Base-by-base conservation (phyloP, 2,888 invertebrate species). In the Neocrepidodera transversa region DNA sequence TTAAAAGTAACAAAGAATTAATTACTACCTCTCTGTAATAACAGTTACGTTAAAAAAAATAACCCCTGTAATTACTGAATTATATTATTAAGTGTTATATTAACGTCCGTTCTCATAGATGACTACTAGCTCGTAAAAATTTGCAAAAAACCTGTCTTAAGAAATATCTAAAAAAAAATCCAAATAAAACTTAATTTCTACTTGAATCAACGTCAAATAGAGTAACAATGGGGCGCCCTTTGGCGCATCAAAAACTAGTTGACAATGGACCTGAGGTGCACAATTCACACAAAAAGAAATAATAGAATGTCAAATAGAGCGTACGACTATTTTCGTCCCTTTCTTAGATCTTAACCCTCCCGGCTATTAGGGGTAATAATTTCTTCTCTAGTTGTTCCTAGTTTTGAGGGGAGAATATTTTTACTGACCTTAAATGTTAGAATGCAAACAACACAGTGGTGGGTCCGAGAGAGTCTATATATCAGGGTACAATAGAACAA, bases 261-360 rank as follows among this genome's bases (percentile, higher is more conserved):
- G 63, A 66, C 66, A 70, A 68, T 65, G 43, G 63, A 60, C 49
- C 56, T 47, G 55, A 62, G 67, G 64, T 63, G 67, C 65, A 64
- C 68, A 66, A 67, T 65, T 66, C 67, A 64, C 63, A 71, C 69
- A 71, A 70, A 61, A 63, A 63, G 59, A 53, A 65, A 71, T 68
- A 71, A 71, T 69, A 65, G 69, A 68, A 71, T 60, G 68, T 69
- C 71, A 71, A 71, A 71, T 71, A 68, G 69, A 67, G 71, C 69
- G 66, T 69, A 69, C 68, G 71, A 67, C 68, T 61, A 55, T 64
- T 66, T 68, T 64, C 59, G 67, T 67, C 68, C 60, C 56, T 51
- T n/a, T 47, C 58, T 55, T 52, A 54, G 48, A 53, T 56, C 51
- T 61, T 56, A 38, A 51, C 64, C 60, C 52, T 53, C 2, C n/a